Evolutionary conservation across 2,113 vertebrate genomes (phyloP).

Genomic region (Phylloscopus trochiloides): DNA sequence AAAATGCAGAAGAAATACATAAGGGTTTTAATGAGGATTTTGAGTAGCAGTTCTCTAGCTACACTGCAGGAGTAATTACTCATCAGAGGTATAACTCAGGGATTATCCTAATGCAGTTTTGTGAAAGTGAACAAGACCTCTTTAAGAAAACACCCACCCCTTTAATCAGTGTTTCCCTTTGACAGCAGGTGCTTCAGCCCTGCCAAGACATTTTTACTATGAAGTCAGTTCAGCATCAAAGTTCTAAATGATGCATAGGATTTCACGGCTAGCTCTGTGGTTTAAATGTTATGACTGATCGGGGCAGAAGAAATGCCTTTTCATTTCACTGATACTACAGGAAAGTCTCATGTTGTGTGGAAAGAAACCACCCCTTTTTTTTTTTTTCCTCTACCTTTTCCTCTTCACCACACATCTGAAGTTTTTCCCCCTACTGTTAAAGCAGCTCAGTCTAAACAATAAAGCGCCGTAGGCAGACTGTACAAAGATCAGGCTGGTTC

Average conservation of each 20-base stretch:
- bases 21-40: conserved; percentile 9
- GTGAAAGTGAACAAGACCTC: neutral
- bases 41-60: neutral
- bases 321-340: conserved; percentile 30
- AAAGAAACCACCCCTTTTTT: neutral
- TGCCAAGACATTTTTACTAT: conserved; percentile 52
- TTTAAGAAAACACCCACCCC: neutral
- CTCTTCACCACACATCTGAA: conserved; percentile 31
- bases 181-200: conserved; percentile 41
- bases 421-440: conserved; percentile 57
- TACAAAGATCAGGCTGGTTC: conserved; percentile 25
- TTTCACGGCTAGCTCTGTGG: conserved; percentile 40
- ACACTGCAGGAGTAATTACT: neutral
- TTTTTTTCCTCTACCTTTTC: neutral
- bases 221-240: conserved; percentile 68
- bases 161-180: conserved; percentile 56
- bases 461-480: conserved; percentile 17
- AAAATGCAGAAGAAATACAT: neutral
- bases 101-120: neutral
- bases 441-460: conserved; percentile 55
- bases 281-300: conserved; percentile 55
- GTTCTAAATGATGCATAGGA: conserved; percentile 66
- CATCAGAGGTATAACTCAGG: neutral
- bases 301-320: conserved; percentile 43
- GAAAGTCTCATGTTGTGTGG: conserved; percentile 43